A percentile compares a stretch with the other conserved stretches of the same genome.
phyloP scores from a whole-genome alignment of 2,888 invertebrate genomes.

The Xestia sexstrigata region DNA sequence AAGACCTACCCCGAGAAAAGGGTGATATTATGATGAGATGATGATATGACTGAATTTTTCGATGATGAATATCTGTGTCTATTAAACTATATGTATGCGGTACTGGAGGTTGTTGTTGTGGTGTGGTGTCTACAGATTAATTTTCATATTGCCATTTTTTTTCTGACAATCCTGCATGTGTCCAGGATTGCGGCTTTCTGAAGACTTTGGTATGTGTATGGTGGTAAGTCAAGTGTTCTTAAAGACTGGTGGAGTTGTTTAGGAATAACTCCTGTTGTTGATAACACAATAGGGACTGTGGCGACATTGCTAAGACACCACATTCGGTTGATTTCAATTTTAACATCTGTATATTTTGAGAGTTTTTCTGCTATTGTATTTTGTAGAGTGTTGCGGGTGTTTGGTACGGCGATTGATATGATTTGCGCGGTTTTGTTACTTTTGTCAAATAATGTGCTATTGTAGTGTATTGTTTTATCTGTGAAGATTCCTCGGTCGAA shows the following conservation, averaged over 20 bases:
- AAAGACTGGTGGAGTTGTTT: constrained; percentile 1
- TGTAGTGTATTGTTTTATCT: no score
- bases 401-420: no score
- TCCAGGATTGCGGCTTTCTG: neutral
- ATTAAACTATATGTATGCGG: neutral
- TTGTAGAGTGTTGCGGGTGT: neutral
- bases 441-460: no score
- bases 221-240: neutral
- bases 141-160: neutral
- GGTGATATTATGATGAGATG: neutral
- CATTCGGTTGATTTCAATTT: neutral
- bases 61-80: neutral
- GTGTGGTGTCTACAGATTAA: neutral
- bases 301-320: neutral
- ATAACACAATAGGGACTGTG: neutral
- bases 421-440: no score
- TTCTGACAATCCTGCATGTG: neutral
- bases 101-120: neutral
- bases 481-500: neutral
- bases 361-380: neutral
- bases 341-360: neutral
- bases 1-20: neutral
- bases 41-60: neutral
- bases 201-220: constrained; percentile 2
- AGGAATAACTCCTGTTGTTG: neutral